Conservation (phyloP, 2,113 vertebrate genomes). For the Thamnophis sirtalis region DNA sequence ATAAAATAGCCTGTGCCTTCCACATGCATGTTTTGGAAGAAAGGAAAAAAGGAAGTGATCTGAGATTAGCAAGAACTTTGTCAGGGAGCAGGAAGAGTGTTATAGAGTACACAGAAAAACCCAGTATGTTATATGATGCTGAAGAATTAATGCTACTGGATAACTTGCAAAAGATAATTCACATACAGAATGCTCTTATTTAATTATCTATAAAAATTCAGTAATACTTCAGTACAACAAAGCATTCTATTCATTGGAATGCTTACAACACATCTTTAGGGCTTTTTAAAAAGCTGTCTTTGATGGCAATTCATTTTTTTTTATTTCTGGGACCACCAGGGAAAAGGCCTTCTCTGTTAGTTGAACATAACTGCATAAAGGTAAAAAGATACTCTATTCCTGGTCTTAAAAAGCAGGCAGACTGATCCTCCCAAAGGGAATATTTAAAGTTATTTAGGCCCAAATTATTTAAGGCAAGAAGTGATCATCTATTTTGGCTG, state of each 20-base stretch:
- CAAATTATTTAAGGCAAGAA: background rate
- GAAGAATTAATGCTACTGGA: background rate
- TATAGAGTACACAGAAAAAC: background rate
- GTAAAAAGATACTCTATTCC: background rate
- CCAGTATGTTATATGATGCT: background rate
- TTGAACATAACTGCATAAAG: background rate
- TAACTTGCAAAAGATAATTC: background rate
- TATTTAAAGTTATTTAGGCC: background rate
- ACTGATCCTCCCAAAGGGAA: background rate
- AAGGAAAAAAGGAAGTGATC: background rate
- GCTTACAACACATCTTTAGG: background rate
- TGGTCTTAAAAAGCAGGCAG: background rate
- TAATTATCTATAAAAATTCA: background rate
- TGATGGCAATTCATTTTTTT: background rate
- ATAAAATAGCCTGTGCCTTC: background rate
- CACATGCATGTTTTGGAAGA: background rate
- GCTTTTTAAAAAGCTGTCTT: background rate
- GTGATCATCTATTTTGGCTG: background rate
- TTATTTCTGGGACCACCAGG: background rate
- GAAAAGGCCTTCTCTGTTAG: background rate
- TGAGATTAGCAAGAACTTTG: background rate
- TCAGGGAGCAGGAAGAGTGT: background rate
- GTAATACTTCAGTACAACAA: background rate
- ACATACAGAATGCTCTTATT: too few species aligned
- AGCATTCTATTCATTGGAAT: background rate